Evolutionary conservation across 92 coral and sea anemone species (phyloP).

Genomic region (Micromussa lordhowensis): DNA sequence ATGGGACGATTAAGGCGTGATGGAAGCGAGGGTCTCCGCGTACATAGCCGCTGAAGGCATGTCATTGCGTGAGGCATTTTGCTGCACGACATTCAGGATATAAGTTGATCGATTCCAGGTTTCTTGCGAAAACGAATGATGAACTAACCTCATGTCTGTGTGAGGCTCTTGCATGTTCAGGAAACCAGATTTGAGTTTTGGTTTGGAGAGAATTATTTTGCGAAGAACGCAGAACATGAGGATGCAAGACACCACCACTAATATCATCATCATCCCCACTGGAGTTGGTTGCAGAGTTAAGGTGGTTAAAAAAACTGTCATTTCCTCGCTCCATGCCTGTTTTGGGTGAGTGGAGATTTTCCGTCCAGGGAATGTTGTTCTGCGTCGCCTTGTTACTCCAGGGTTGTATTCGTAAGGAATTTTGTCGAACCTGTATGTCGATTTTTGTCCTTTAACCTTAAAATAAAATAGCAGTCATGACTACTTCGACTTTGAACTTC

Average conservation of each 20-base stretch:
- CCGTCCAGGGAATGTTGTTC: neutral
- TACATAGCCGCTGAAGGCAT: neutral
- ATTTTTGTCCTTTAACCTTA: constrained; percentile 75
- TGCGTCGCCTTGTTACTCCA: constrained; percentile 35
- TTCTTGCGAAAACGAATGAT: too few relatives aligned
- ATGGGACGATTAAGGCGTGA: neutral
- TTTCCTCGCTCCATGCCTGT: neutral
- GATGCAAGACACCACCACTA: neutral
- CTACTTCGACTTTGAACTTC: neutral
- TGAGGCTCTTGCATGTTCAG: neutral
- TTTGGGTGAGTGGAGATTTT: neutral
- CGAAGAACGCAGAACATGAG: neutral
- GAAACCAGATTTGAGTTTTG: neutral
- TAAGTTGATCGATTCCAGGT: too few relatives aligned
- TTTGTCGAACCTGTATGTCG: constrained; percentile 70
- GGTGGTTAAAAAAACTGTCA: neutral
- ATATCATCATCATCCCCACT: neutral
- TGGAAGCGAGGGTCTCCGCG: neutral
- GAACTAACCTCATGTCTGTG: neutral
- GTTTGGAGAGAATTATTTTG: neutral
- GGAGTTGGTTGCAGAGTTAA: neutral
- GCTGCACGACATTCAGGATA: neutral
- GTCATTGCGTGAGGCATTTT: neutral
- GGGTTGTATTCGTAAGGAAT: constrained; percentile 76
- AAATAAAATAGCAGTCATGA: neutral